Evolutionary conservation across 2,113 vertebrate genomes (phyloP).

Genomic region (Rhynchopsitta pachyrhyncha): DNA sequence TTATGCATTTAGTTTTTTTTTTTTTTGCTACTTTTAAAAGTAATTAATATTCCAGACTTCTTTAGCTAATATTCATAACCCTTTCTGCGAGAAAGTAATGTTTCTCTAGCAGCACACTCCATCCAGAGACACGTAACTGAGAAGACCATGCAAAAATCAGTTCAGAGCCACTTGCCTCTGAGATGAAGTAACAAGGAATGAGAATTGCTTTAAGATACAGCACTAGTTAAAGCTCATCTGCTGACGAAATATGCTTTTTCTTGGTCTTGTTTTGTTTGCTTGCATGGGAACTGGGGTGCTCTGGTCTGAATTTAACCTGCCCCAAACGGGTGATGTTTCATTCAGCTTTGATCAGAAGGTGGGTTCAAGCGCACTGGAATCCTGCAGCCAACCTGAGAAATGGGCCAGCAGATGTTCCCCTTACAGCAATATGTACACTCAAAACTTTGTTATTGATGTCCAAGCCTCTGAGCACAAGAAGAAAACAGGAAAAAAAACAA

Average conservation of each 20-base stretch:
- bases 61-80: not conserved
- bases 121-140: not conserved
- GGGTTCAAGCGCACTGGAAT: not conserved
- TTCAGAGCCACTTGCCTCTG: not conserved
- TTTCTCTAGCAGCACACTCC: not conserved
- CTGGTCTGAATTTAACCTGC: not conserved
- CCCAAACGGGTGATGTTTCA: not conserved
- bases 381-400: not conserved
- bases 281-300: not conserved
- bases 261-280: not conserved
- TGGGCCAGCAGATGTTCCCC: conserved; percentile 16
- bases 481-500: not conserved
- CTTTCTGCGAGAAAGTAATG: not conserved
- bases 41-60: not conserved
- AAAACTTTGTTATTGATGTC: conserved; percentile 51
- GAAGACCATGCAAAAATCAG: not conserved
- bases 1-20: not conserved
- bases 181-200: not conserved
- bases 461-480: conserved; percentile 26
- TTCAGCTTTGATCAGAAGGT: conserved; percentile 22
- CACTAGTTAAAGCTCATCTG: not conserved
- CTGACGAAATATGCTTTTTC: not conserved
- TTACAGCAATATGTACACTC: conserved; percentile 22
- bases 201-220: not conserved
- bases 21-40: not conserved